Conservation (phyloP, 2,797 vertebrate genomes). For the Gambusia yucatana region DNA sequence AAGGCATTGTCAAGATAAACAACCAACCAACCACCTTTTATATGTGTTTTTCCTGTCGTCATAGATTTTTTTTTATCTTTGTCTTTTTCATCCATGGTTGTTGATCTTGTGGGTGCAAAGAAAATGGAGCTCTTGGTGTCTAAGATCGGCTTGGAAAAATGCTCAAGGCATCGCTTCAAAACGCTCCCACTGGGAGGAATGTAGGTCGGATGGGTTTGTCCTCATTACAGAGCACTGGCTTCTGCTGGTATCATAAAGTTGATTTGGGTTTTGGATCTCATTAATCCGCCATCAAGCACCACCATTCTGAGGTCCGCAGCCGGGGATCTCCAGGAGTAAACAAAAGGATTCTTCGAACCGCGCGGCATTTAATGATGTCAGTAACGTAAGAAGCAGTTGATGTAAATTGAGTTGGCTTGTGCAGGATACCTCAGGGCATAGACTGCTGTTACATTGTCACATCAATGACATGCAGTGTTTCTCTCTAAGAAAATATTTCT, state of each 20-base stretch:
- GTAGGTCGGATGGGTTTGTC: constrained; percentile 66
- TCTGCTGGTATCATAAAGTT: constrained; percentile 47
- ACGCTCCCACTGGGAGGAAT: constrained; percentile 58
- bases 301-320: constrained; percentile 24
- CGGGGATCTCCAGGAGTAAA: constrained; percentile 45
- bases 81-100: constrained; percentile 26
- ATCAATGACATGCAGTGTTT: constrained; percentile 52
- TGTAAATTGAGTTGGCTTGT: constrained; percentile 50
- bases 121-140: constrained; percentile 31
- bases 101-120: constrained; percentile 29
- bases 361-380: constrained; percentile 53
- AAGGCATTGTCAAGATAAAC: not conserved
- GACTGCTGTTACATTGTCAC: constrained; percentile 53
- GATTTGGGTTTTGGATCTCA: constrained; percentile 60
- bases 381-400: constrained; percentile 35
- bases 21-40: not conserved
- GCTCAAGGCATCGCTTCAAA: constrained; percentile 36
- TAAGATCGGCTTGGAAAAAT: constrained; percentile 28
- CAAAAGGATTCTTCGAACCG: constrained; percentile 36
- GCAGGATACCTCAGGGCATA: constrained; percentile 49
- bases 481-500: constrained; percentile 37
- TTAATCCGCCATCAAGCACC: constrained; percentile 55
- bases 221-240: constrained; percentile 66
- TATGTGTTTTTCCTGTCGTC: not conserved
- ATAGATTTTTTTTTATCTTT: not conserved